Percentiles rank a stretch among this genome's conserved stretches.
Conservation (phyloP, 2,888 invertebrate species). For the Unio pictorum region DNA sequence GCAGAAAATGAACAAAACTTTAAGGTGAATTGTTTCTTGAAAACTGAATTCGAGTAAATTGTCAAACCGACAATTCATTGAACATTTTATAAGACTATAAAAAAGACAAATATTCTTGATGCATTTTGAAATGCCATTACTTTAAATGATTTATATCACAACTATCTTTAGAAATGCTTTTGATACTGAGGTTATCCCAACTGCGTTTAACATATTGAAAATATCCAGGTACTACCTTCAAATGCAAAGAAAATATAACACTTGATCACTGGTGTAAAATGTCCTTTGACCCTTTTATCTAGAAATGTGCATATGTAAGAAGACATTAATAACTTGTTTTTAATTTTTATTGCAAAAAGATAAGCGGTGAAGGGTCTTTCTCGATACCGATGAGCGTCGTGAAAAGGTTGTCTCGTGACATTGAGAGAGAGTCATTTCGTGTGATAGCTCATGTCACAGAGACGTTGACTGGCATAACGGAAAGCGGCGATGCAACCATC, state of each 20-base stretch:
- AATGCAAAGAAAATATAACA: not conserved
- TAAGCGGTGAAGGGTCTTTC: slow-evolving; percentile 38
- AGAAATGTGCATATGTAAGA: not conserved
- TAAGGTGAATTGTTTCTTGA: too few relatives aligned
- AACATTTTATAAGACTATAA: too few relatives aligned
- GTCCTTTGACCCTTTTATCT: not conserved
- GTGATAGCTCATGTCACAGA: slow-evolving; percentile 88
- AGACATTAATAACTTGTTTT: not conserved
- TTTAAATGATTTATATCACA: too few relatives aligned
- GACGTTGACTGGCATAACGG: slow-evolving; percentile 85
- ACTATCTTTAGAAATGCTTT: not conserved
- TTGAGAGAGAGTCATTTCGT: slow-evolving; percentile 18
- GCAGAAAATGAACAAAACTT: too few relatives aligned
- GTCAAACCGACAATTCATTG: too few relatives aligned
- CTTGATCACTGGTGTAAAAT: too few relatives aligned
- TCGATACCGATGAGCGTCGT: slow-evolving; percentile 25
- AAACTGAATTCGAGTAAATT: too few relatives aligned
- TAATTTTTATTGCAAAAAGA: slow-evolving; percentile 18
- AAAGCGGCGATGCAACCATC: slow-evolving; percentile 83
- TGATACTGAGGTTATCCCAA: too few relatives aligned
- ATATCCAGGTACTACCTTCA: too few relatives aligned
- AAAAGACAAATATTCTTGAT: too few relatives aligned
- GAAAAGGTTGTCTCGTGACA: slow-evolving; percentile 21
- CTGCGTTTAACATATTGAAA: too few relatives aligned
- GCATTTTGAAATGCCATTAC: too few relatives aligned